A percentile compares a stretch with the other conserved stretches of the same genome.
Conservation (phyloP, 2,888 invertebrate species). For the Corythucha ciliata region DNA sequence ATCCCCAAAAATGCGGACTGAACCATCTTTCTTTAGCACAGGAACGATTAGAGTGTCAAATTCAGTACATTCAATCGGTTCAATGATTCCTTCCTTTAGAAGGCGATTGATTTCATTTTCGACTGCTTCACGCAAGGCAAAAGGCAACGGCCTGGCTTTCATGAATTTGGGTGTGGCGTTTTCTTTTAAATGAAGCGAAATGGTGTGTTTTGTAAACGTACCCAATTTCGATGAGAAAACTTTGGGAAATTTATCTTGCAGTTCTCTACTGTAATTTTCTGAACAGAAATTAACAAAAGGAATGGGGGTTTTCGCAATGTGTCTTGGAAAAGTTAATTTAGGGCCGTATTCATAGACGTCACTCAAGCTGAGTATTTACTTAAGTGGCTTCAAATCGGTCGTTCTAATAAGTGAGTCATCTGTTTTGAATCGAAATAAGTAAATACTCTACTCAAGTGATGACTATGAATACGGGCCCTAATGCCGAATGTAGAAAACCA, state of each 20-base stretch:
- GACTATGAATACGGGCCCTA: no score
- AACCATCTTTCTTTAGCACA: constrained; percentile 38
- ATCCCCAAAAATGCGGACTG: constrained; percentile 36
- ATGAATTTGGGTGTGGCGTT: constrained; percentile 33
- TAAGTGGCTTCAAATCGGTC: no score
- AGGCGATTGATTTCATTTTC: constrained; percentile 34
- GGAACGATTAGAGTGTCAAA: constrained; percentile 40
- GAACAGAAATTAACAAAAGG: no score
- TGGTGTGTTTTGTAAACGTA: constrained; percentile 18
- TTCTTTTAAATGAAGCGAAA: constrained; percentile 22
- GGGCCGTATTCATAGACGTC: no score
- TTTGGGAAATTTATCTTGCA: constrained; percentile 21
- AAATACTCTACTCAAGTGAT: no score
- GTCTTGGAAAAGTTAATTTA: no score
- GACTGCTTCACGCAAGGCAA: constrained; percentile 32
- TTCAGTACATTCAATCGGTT: constrained; percentile 30
- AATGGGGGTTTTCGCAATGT: no score
- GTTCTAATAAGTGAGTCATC: no score
- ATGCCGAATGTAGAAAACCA: no score
- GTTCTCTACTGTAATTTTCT: no score
- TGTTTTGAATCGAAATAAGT: no score
- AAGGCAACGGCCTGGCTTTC: constrained; percentile 35
- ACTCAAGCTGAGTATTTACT: no score
- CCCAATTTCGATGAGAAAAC: constrained; percentile 27
- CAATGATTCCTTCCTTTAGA: constrained; percentile 31